A percentile compares a stretch with the other conserved stretches of the same genome.
phyloP scores from a whole-genome alignment of 2,888 invertebrate species.

The Idaea straminata region DNA sequence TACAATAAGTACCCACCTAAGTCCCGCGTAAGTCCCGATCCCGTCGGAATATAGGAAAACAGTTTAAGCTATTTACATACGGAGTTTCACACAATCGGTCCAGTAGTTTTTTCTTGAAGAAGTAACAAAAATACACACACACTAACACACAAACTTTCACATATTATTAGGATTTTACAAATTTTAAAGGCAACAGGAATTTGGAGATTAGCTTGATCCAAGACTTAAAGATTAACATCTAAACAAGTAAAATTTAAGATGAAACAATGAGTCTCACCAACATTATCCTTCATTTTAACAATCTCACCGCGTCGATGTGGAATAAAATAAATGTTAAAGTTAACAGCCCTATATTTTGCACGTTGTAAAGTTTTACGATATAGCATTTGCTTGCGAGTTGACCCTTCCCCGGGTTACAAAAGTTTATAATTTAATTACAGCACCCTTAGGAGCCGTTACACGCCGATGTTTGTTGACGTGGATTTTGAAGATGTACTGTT shows the following conservation, averaged over 20 bases:
- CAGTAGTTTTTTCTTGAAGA: too few species aligned
- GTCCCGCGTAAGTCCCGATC: too few species aligned
- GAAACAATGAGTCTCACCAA: slow-evolving; percentile 25
- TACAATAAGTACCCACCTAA: too few species aligned
- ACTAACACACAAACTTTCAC: too few species aligned
- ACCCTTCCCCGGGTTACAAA: slow-evolving; percentile 63
- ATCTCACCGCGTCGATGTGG: slow-evolving; percentile 48
- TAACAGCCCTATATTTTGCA: slow-evolving; percentile 75
- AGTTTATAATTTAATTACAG: slow-evolving; percentile 79
- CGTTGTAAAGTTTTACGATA: slow-evolving; percentile 77
- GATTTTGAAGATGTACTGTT: slow-evolving; percentile 24
- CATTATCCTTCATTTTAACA: slow-evolving; percentile 48
- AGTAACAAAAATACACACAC: too few species aligned
- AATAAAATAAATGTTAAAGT: slow-evolving; percentile 66
- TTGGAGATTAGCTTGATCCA: too few species aligned
- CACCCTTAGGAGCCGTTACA: slow-evolving; percentile 68
- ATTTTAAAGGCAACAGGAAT: too few species aligned
- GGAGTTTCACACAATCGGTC: too few species aligned
- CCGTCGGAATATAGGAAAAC: too few species aligned
- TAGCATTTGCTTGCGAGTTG: slow-evolving; percentile 73
- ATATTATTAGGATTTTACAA: too few species aligned
- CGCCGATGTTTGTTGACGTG: slow-evolving; percentile 35
- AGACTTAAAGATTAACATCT: slow-evolving; percentile 10
- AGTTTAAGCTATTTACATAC: too few species aligned
- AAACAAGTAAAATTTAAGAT: slow-evolving; percentile 17